Base-by-base conservation (phyloP, 2,113 vertebrate species). In the Scopus umbretta region DNA sequence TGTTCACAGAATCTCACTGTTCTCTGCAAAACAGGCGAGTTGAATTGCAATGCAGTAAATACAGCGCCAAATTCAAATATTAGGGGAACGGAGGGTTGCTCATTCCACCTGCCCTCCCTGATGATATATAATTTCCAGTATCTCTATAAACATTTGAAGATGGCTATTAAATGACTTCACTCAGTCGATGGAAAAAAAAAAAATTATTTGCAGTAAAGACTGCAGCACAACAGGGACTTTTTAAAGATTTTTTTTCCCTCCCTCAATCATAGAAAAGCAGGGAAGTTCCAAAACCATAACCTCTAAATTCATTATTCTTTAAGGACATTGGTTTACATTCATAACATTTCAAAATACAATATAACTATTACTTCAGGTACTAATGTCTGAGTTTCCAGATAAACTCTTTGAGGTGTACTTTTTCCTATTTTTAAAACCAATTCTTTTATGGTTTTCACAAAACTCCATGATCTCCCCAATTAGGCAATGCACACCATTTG, bases 1-100 rank as follows among this genome's bases (percentile, higher is more conserved):
- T 99, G 99, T 87, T 99, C 98, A 92, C 99, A 99, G 95, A 99
- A 99, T 91, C 97, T 98, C 83, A 99, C 99, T 12, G 99, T 99
- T 97, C 99, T 99, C 99, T 99, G 93, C 43, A 97, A 98, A 96
- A 97, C 59, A 96, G 67, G 43, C 1, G 17, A 71, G n/a, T 55
- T 78, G 19, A 52, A 30, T 19, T 53, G 43, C 56, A 65, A 3
- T 5, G 7, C 5, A 15, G 8, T 13, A 47, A 73, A 80, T 36
- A 61, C 36, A 68, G 43, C 0, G 2, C 10, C 47, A 70, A 70
- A 85, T 58, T 32, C 15, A 71, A 50, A 4, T 19, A 14, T 13
- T 3, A 47, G 22, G 25, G 43, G 19, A 68, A 80, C 4, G 16
- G n/a, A 70, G 20, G 13, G 26, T 21, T 65, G 27, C 19, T 76